phyloP scores from a whole-genome alignment of 2,113 vertebrate genomes.

The Oryctolagus cuniculus region mOryCun1.1 NC_091433.1:134469501-134470000 shows the following conservation, averaged over 20 bases:
- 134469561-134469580: constrained; percentile 20
- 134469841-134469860: not conserved
- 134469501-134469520: constrained; percentile 53
- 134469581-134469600: not conserved
- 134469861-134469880: not conserved
- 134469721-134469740: not conserved
- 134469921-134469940: not conserved
- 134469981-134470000: too few relatives aligned
- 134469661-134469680: not conserved
- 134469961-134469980: too few relatives aligned
- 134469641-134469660: not conserved
- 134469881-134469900: not conserved
- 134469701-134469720: constrained; percentile 34
- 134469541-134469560: constrained; percentile 32
- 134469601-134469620: not conserved
- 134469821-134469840: not conserved
- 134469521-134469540: not conserved
- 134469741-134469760: constrained; percentile 50
- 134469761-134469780: constrained; percentile 41
- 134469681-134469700: not conserved
- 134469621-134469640: not conserved
- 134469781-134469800: not conserved
- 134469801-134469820: constrained; percentile 28
- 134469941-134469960: too few relatives aligned
- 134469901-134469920: not conserved